Percentiles rank a stretch among this genome's conserved stretches.
Evolutionary conservation across 2,113 vertebrate species (phyloP).

Genomic region (Glaucomys volans): DNA sequence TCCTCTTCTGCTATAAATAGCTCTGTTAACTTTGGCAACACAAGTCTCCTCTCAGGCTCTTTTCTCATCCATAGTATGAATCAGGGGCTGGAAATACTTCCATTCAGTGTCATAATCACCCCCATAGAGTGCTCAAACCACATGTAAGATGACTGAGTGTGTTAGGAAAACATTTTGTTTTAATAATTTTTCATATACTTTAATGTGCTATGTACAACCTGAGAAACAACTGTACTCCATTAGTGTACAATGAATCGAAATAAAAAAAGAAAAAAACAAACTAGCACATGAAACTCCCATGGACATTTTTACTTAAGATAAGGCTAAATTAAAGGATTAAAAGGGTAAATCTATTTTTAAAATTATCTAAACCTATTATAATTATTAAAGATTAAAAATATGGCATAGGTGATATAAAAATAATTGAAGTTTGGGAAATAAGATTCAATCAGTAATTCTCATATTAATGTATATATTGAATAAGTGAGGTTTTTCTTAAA

Average conservation of each 20-base stretch:
- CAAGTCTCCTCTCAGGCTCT: not conserved
- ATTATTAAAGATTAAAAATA: not conserved
- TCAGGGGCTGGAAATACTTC: not conserved
- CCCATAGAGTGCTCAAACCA: too few species aligned
- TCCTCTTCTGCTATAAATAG: not conserved
- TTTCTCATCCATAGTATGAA: not conserved
- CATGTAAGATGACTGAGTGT: not conserved
- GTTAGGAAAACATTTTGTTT: not conserved
- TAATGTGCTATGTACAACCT: not conserved
- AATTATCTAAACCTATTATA: conserved; percentile 29
- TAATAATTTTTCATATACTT: not conserved
- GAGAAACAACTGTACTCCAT: too few species aligned
- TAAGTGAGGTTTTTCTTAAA: not conserved
- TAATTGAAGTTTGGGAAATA: conserved; percentile 15
- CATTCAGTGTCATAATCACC: not conserved
- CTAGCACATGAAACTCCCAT: not conserved
- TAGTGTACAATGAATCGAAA: too few species aligned
- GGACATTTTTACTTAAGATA: conserved; percentile 42
- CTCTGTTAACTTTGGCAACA: not conserved
- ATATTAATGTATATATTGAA: not conserved
- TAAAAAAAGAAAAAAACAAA: conserved; percentile 30
- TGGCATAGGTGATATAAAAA: not conserved
- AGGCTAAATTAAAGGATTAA: not conserved
- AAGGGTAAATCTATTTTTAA: conserved; percentile 14
- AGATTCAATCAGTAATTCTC: not conserved